Base-by-base conservation (phyloP, 92 coral and sea anemone genomes). In the Galaxea fascicularis region DNA sequence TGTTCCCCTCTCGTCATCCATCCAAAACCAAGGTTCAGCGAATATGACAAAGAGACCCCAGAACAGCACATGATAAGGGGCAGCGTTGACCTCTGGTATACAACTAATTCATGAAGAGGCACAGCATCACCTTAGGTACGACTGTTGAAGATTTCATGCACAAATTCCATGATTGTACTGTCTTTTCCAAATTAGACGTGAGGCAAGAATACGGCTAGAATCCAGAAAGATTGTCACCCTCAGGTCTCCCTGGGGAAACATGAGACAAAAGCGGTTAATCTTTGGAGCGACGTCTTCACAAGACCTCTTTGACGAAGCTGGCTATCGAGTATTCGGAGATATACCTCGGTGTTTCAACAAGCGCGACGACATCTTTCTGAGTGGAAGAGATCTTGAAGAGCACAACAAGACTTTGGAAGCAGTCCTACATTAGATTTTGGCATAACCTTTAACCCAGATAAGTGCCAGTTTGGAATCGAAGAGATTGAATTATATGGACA, bases 231-330 rank as follows among this genome's bases (percentile, higher is more conserved):
- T 87, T n/a, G n/a, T n/a, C n/a, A n/a, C 91, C 14, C 87, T 90
- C 68, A 86, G 91, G 39, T 86, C 93, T 67, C 91, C 88, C 52
- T 86, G 91, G 94, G 91, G 94, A 31, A 90, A 87, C 86, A 76
- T 90, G 91, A 82, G 89, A 82, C 86, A 89, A 79, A 87, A 88
- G 69, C 91, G 92, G 28, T 75, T 91, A 60, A 86, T 91, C 27
- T 92, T 92, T 65, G 90, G 95, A 45, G 89, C 90, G 18, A 92
- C 82, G 58, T 76, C 95, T 53, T 91, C 90, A 26, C 94, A 88
- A 79, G 94, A 92, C 80, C 85, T 92, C 53, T 92, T 89, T 74
- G 90, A 92, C 74, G 88, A 92, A 81, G 88, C 92, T 14, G 85
- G 85, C 87, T 85, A 81, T 65, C 71, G 82, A 59, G 74, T 88